Conservation (phyloP, 2,113 vertebrate species). For the Prolemur simus region DNA sequence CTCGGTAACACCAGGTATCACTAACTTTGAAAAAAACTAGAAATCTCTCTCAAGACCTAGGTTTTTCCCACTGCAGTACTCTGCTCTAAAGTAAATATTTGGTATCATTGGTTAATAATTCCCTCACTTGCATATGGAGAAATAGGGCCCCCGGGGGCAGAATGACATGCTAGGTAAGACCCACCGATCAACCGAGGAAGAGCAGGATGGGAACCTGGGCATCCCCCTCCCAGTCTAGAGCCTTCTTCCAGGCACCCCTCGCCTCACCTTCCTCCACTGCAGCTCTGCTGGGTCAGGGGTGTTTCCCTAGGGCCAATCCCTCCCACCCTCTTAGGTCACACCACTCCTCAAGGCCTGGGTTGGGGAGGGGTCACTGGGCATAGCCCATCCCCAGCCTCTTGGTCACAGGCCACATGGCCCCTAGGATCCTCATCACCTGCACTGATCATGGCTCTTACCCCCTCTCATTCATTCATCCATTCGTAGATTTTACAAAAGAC, state of each 20-base stretch:
- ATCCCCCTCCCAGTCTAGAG: background rate
- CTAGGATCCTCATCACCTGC: background rate
- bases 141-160: background rate
- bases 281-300: background rate
- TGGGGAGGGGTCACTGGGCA: background rate
- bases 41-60: background rate
- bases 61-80: background rate
- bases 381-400: background rate
- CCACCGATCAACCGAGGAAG: background rate
- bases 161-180: background rate
- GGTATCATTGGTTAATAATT: background rate
- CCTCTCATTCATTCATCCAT: background rate
- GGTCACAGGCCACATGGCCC: rapidly evolving
- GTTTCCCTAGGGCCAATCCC: background rate
- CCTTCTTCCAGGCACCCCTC: background rate
- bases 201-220: background rate
- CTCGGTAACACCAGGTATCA: background rate
- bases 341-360: background rate
- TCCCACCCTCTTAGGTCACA: too few species aligned
- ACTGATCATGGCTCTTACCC: too few species aligned
- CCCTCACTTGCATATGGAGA: background rate
- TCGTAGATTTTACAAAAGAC: background rate
- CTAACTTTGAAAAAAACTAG: background rate
- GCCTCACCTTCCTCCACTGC: background rate
- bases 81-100: background rate